A percentile compares a stretch with the other conserved stretches of the same genome.
These are phyloP conservation scores for Metopia argyrocephala DNA, from an alignment of 2,888 invertebrate genomes.

Conservation along the genomic window DNA sequence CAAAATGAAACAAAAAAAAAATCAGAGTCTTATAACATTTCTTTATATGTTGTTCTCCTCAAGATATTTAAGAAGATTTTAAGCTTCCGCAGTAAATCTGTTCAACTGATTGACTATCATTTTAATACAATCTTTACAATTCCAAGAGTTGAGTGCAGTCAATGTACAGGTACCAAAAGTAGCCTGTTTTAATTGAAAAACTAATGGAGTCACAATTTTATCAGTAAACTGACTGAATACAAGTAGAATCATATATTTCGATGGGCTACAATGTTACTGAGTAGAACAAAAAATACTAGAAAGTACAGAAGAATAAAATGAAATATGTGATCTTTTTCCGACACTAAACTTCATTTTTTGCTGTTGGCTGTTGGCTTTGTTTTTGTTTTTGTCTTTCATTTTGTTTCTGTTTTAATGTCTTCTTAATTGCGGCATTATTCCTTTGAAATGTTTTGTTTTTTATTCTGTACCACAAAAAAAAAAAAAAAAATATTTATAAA, in stretches of 20 bases:
- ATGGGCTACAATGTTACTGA: not conserved
- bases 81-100: not conserved
- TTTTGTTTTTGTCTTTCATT: not conserved
- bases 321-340: constrained; percentile 47
- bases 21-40: not conserved
- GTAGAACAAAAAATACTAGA: not conserved
- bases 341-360: constrained; percentile 42
- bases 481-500: not conserved
- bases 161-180: no score
- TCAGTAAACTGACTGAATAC: no score
- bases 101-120: no score
- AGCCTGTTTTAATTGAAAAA: no score
- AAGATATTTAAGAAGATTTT: not conserved
- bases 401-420: constrained; percentile 43
- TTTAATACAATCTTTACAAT: no score
- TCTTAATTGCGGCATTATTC: constrained; percentile 53
- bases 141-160: no score
- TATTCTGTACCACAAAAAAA: not conserved
- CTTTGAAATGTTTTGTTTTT: constrained; percentile 44
- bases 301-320: constrained; percentile 4
- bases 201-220: not conserved
- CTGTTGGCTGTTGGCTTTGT: constrained; percentile 6
- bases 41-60: not conserved
- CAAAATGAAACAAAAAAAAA: no score
- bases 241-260: no score